Conservation (phyloP, 2,113 vertebrate species). For the Coturnix japonica region DNA sequence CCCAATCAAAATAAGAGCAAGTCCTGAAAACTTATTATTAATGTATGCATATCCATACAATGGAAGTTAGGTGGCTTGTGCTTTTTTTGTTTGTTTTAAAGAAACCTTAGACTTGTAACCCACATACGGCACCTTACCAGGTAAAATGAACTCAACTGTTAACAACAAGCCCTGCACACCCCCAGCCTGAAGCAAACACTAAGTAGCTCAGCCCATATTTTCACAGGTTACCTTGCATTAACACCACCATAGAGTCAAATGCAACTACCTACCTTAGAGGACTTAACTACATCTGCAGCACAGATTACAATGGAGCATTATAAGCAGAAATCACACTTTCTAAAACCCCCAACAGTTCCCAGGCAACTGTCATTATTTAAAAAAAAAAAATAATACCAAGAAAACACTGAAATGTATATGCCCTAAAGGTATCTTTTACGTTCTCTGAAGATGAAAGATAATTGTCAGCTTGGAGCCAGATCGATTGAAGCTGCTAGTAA, state of each 20-base stretch:
- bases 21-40: neutral
- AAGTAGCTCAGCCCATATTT: neutral
- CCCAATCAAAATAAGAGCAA: neutral
- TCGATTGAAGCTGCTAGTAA: neutral
- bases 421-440: neutral
- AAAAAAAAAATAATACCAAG: neutral
- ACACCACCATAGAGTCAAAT: neutral
- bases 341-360: neutral
- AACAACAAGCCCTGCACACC: neutral
- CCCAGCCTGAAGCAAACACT: neutral
- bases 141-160: neutral
- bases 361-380: neutral
- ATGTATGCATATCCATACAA: neutral
- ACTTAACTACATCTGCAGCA: neutral
- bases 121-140: neutral
- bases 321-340: neutral
- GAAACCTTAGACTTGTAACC: neutral
- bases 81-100: neutral
- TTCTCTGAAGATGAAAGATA: neutral
- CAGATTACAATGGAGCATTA: neutral
- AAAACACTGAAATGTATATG: neutral
- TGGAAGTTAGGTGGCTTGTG: fast-evolving
- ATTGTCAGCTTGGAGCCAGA: neutral
- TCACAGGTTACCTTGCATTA: neutral
- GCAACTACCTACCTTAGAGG: neutral